These are phyloP conservation scores for Xanthorhoe spadicearia DNA, from an alignment of 2,888 invertebrate genomes.

Conservation along the genomic window DNA sequence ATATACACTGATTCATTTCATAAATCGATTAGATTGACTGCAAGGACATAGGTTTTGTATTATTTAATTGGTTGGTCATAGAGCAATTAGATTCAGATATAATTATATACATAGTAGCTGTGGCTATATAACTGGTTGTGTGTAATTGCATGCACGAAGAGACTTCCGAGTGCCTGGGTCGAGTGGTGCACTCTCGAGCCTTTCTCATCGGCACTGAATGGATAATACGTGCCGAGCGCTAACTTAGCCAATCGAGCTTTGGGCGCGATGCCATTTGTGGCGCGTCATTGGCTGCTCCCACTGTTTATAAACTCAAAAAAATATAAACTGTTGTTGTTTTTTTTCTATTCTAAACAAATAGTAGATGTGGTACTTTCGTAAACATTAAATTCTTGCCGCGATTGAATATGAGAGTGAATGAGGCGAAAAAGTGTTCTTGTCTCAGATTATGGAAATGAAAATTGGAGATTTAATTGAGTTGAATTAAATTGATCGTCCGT, in stretches of 20 bases:
- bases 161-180: constrained; percentile 50
- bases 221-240: constrained; percentile 76
- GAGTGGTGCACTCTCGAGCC: constrained; percentile 50
- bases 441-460: too few species aligned
- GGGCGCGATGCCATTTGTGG: constrained; percentile 57
- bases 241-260: constrained; percentile 73
- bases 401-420: too few species aligned
- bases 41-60: constrained; percentile 3
- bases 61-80: constrained; percentile 13
- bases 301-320: constrained; percentile 29
- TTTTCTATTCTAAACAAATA: constrained; percentile 10
- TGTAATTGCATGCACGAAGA: constrained; percentile 63
- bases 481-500: too few species aligned
- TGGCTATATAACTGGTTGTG: constrained; percentile 54
- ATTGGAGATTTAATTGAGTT: too few species aligned
- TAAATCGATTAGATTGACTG: constrained; percentile 5
- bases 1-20: constrained; percentile 14
- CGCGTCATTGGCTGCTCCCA: constrained; percentile 56
- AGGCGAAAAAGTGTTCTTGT: too few species aligned
- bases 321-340: constrained; percentile 7
- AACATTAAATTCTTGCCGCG: background rate
- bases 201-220: constrained; percentile 65
- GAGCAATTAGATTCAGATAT: constrained; percentile 50
- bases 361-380: background rate
- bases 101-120: constrained; percentile 38